Base-by-base conservation (phyloP, 2,797 vertebrate species). In the Anguilla pacifica region DNA sequence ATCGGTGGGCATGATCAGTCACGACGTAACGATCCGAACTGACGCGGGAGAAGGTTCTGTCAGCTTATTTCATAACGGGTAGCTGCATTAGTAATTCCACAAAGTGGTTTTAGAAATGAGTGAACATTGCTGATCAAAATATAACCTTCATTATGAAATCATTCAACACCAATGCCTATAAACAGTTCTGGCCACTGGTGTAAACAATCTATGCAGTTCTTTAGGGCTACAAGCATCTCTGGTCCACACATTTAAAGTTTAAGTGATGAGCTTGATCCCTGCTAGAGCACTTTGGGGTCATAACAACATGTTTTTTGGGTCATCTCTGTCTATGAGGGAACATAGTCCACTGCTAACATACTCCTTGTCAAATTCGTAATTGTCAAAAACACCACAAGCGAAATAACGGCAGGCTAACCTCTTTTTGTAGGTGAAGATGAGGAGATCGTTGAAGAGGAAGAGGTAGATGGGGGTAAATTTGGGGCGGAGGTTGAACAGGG, bases 391-490 rank as follows among this genome's bases (percentile, higher is more conserved):
- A 46, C 43, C 43, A 46, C 22, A 10, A 25, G 19, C 0, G 3
- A 82, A 79, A 3, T 72, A 9, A 70, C 28, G 2, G 87, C 31
- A 11, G 11, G 49, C 93, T 86, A 72, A 96, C 96, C 95, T 96
- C 89, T 95, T 96, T 82, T 93, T 96, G 85, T 91, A 94, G 85
- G 96, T 95, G 87, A 96, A 91, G 67, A 97, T 93, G 88, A 97
- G 89, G 53, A 96, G 92, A 90, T 97, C 96, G 6, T 94, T 97
- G 87, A 97, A 97, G 74, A 97, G 96, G 87, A 96, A 95, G 90
- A 96, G 91, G 91, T 96, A 96, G 57, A 96, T 90, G 0, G 95
- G 93, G 0, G 90, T 93, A 85, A 94, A 94, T 77, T 95, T 95
- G 31, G 95, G 93, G 6, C 95, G 94, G 0, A 94, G 92, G 79